phyloP scores from a whole-genome alignment of 1,140 invertebrate species.

The Neotoxoptera formosana region DNA sequence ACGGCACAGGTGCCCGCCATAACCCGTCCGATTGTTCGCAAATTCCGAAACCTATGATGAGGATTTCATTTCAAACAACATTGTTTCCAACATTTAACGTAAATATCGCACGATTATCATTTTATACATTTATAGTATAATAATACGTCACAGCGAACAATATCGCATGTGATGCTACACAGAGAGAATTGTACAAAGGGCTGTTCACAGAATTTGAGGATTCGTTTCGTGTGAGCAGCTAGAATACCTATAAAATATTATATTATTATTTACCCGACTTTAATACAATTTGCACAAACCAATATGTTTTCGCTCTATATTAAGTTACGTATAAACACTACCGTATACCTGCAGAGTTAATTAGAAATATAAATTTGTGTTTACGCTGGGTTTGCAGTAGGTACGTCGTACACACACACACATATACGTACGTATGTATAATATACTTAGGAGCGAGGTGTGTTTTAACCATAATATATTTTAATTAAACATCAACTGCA shows the following conservation, averaged over 20 bases:
- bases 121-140: too few relatives aligned
- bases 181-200: not conserved
- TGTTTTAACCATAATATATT: not conserved
- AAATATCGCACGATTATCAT: not conserved
- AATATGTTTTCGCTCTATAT: slow-evolving; percentile 5
- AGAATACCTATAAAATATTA: not conserved
- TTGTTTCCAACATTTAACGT: too few relatives aligned
- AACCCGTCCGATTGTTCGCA: not conserved
- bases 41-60: too few relatives aligned
- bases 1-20: not conserved
- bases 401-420: not conserved
- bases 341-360: not conserved
- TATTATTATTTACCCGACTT: not conserved
- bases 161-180: too few relatives aligned
- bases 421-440: too few relatives aligned
- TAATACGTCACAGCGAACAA: too few relatives aligned
- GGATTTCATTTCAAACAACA: not conserved
- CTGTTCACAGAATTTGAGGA: not conserved
- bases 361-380: slow-evolving; percentile 4
- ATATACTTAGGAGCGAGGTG: not conserved
- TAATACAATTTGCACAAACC: not conserved
- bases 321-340: not conserved
- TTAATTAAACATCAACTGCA: not conserved
- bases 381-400: not conserved
- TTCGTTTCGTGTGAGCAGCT: not conserved